These are phyloP conservation scores for Geodia barretti DNA, from an alignment of 37 sponge, comb jelly and placozoan genomes.

Conservation along the genomic window DNA sequence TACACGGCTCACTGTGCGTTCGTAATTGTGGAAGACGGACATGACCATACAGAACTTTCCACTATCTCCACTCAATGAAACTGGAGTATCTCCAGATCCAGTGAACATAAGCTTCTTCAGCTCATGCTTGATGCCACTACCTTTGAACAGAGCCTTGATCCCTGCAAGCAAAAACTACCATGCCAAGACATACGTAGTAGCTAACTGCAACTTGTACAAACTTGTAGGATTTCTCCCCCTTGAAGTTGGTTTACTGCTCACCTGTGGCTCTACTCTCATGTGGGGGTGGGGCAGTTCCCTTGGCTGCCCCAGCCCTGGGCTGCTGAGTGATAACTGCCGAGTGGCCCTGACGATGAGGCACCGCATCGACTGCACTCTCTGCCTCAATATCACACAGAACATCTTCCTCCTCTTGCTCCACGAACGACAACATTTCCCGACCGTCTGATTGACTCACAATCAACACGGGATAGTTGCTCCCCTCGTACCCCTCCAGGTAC, in stretches of 20 bases:
- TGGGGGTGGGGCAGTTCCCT: no score
- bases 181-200: no score
- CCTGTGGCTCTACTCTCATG: no score
- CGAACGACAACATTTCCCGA: conserved; percentile 2
- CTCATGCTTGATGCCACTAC: conserved; percentile 17
- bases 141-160: no score
- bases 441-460: conserved; percentile 47
- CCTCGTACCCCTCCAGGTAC: not conserved
- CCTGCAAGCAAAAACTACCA: no score
- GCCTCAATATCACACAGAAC: conserved; percentile 19
- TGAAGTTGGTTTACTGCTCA: no score
- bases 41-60: conserved; percentile 45
- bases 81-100: conserved; percentile 5
- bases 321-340: no score
- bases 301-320: no score
- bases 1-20: conserved; percentile 43
- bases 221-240: no score
- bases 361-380: conserved; percentile 25
- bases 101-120: conserved; percentile 53
- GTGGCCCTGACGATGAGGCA: no score
- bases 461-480: conserved; percentile 19
- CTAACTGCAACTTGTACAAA: no score
- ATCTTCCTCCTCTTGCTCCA: conserved; percentile 8
- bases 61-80: conserved; percentile 6
- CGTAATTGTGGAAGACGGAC: conserved; percentile 51